Percentiles rank a stretch among this genome's conserved stretches.
Conservation (phyloP, 1,140 invertebrate genomes). For the Cherax destructor region DNA sequence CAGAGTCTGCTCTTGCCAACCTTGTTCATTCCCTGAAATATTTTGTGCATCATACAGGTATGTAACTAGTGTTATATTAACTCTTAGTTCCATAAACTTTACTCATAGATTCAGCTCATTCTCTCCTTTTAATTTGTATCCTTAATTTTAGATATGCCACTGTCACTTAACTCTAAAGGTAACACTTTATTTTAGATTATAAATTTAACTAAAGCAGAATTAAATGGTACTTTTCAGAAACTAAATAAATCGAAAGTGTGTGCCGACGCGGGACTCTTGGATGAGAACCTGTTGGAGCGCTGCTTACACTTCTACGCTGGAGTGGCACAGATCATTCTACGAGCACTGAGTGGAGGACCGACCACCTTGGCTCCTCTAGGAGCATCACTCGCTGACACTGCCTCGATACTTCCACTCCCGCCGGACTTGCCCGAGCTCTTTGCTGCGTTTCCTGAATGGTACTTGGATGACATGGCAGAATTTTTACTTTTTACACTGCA, state of each 20-base stretch:
- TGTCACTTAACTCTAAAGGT: too few relatives aligned
- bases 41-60: too few relatives aligned
- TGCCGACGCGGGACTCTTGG: conserved; percentile 90
- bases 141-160: too few relatives aligned
- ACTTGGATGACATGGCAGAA: conserved; percentile 96
- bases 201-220: too few relatives aligned
- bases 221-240: conserved; percentile 74
- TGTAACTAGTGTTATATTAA: too few relatives aligned
- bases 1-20: too few relatives aligned
- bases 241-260: conserved; percentile 84
- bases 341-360: conserved; percentile 59
- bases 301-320: conserved; percentile 91
- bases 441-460: conserved; percentile 95
- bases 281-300: conserved; percentile 86
- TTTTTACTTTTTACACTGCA: conserved; percentile 94
- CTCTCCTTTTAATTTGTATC: too few relatives aligned
- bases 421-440: conserved; percentile 78
- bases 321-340: conserved; percentile 85
- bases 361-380: conserved; percentile 50
- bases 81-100: too few relatives aligned
- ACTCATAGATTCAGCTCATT: too few relatives aligned
- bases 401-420: conserved; percentile 73
- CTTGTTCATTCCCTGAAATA: too few relatives aligned
- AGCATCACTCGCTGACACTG: conserved; percentile 67
- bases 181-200: too few relatives aligned